phyloP scores from a whole-genome alignment of 2,113 vertebrate genomes.

The Trinectes maculatus region DNA sequence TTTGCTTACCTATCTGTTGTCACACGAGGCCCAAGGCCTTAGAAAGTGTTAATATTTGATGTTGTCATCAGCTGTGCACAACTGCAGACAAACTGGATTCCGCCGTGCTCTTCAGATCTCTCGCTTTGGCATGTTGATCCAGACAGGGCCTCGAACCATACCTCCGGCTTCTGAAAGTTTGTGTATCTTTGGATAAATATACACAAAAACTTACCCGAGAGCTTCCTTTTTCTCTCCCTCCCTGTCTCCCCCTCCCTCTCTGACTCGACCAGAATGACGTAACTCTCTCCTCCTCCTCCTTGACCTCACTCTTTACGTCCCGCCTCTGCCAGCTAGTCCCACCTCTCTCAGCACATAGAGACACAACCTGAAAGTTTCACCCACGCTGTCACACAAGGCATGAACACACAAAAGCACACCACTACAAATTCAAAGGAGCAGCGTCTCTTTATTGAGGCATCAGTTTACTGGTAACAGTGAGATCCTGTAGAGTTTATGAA shows the following conservation, averaged over 20 bases:
- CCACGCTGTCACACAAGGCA: background rate
- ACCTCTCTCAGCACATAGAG: slow-evolving; percentile 34
- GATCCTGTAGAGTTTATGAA: slow-evolving; percentile 2
- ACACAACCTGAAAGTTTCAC: background rate
- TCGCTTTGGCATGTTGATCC: slow-evolving; percentile 34
- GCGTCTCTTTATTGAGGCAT: slow-evolving; percentile 57
- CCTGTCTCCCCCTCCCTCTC: slow-evolving; percentile 75
- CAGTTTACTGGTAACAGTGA: slow-evolving; percentile 1
- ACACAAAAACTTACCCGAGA: slow-evolving; percentile 66
- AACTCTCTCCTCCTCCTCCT: slow-evolving; percentile 69
- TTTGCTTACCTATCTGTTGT: slow-evolving; percentile 71
- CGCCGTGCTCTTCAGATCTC: slow-evolving; percentile 37
- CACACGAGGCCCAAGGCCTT: slow-evolving; percentile 78
- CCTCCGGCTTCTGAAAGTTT: slow-evolving; percentile 47
- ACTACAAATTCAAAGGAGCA: slow-evolving; percentile 17
- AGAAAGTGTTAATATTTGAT: slow-evolving; percentile 74
- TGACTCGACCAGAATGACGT: slow-evolving; percentile 63
- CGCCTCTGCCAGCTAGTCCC: slow-evolving; percentile 51
- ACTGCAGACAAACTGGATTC: slow-evolving; percentile 50
- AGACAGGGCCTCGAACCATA: slow-evolving; percentile 7
- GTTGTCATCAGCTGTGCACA: slow-evolving; percentile 72
- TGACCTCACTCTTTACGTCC: slow-evolving; percentile 64
- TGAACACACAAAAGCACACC: slow-evolving; percentile 7
- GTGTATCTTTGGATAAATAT: slow-evolving; percentile 64
- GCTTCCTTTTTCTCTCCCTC: slow-evolving; percentile 80